phyloP scores from a whole-genome alignment of 2,113 vertebrate species.

The Rhegmatorhina hoffmannsi region DNA sequence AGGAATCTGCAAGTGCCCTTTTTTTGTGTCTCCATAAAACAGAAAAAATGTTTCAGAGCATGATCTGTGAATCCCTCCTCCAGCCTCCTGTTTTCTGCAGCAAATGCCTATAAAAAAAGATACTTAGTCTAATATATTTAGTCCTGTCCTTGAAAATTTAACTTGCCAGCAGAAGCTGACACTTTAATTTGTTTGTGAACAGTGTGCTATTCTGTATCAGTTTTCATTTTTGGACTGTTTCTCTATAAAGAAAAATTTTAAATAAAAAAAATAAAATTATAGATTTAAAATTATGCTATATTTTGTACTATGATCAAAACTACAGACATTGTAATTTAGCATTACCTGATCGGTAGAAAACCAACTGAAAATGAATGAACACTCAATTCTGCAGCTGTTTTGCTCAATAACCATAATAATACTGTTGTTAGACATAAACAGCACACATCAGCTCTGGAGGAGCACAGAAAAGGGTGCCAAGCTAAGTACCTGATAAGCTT shows the following conservation, averaged over 20 bases:
- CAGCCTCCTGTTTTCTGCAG: not conserved
- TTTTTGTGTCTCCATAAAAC: not conserved
- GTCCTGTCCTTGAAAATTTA: not conserved
- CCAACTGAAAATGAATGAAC: slow-evolving; percentile 6
- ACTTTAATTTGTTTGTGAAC: not conserved
- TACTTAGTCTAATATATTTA: not conserved
- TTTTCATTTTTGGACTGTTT: not conserved
- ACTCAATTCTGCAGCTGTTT: slow-evolving; percentile 47
- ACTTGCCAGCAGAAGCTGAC: not conserved
- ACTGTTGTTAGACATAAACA: not conserved
- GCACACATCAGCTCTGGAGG: not conserved
- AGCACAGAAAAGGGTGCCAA: not conserved
- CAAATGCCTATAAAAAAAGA: not conserved
- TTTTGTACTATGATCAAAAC: not conserved
- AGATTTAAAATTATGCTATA: not conserved
- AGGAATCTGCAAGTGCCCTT: not conserved
- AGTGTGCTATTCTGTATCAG: not conserved
- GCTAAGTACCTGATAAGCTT: slow-evolving; percentile 35
- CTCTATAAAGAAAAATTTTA: not conserved
- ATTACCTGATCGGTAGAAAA: slow-evolving; percentile 33
- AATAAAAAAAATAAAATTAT: not conserved
- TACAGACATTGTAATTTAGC: slow-evolving; percentile 3
- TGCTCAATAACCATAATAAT: slow-evolving; percentile 30
- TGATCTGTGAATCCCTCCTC: not conserved
- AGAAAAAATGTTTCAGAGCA: not conserved